phyloP scores from a whole-genome alignment of 2,113 vertebrate species.

The Carollia perspicillata region DNA sequence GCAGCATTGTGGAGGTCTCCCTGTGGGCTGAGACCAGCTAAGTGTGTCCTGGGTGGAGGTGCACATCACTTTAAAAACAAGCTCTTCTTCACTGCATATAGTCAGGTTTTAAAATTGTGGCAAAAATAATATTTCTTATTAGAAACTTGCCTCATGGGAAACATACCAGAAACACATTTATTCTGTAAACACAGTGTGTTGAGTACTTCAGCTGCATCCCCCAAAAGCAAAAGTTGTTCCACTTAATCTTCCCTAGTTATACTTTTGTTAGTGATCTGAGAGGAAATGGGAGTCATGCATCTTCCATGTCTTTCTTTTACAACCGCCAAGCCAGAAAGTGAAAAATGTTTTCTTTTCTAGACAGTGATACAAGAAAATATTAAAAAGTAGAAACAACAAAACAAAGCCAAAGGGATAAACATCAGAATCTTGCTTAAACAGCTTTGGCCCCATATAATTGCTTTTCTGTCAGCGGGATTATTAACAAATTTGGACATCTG shows the following conservation, averaged over 20 bases:
- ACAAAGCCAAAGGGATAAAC: conserved; percentile 74
- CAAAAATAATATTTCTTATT: conserved; percentile 10
- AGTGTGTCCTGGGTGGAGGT: neutral
- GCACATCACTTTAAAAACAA: neutral
- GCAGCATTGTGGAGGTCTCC: neutral
- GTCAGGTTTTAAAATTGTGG: neutral
- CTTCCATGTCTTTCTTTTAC: conserved; percentile 5
- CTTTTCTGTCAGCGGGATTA: conserved; percentile 71
- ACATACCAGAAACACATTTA: neutral
- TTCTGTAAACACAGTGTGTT: conserved; percentile 3
- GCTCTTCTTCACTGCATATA: neutral
- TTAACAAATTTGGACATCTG: conserved; percentile 76
- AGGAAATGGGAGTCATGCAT: neutral
- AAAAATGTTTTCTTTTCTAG: conserved; percentile 50
- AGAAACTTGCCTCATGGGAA: conserved; percentile 31
- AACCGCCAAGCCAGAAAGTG: neutral
- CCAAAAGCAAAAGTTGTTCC: conserved; percentile 49
- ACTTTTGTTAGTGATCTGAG: conserved; percentile 48
- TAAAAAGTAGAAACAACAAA: conserved; percentile 57
- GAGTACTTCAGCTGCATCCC: neutral
- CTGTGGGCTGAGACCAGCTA: neutral
- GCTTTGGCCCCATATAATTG: conserved; percentile 68
- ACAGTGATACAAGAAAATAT: conserved; percentile 45
- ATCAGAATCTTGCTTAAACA: conserved; percentile 64
- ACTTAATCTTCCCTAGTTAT: conserved; percentile 53